These are phyloP conservation scores for Loxodonta africana DNA, from an alignment of 2,113 vertebrate genomes.

Conservation along the genomic window DNA sequence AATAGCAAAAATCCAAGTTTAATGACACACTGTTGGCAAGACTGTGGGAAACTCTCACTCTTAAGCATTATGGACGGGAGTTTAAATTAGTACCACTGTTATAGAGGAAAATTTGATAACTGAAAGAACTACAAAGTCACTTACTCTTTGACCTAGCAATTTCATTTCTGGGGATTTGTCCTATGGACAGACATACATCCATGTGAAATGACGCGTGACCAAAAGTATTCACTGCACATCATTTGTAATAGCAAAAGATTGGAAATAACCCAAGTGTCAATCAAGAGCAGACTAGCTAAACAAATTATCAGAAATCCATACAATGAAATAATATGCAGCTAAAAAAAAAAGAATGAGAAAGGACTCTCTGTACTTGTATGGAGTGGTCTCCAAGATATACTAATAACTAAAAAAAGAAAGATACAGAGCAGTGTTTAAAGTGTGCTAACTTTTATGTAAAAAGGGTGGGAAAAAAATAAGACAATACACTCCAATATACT, in stretches of 20 bases:
- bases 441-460: background rate
- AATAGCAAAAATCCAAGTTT: background rate
- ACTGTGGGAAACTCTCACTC: background rate
- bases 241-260: background rate
- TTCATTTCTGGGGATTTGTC: background rate
- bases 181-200: background rate
- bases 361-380: background rate
- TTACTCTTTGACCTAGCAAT: background rate
- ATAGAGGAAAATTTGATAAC: background rate
- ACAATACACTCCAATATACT: background rate
- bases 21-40: background rate
- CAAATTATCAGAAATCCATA: background rate
- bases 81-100: background rate
- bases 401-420: background rate
- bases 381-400: background rate
- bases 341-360: background rate
- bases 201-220: background rate
- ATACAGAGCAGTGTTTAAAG: background rate
- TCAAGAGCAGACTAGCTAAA: background rate
- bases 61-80: background rate
- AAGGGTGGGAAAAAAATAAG: background rate
- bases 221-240: background rate
- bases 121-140: background rate
- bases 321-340: background rate
- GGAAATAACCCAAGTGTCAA: background rate